These are phyloP conservation scores for Notechis scutatus DNA, from an alignment of 2,113 vertebrate genomes.

Conservation along the genomic window DNA sequence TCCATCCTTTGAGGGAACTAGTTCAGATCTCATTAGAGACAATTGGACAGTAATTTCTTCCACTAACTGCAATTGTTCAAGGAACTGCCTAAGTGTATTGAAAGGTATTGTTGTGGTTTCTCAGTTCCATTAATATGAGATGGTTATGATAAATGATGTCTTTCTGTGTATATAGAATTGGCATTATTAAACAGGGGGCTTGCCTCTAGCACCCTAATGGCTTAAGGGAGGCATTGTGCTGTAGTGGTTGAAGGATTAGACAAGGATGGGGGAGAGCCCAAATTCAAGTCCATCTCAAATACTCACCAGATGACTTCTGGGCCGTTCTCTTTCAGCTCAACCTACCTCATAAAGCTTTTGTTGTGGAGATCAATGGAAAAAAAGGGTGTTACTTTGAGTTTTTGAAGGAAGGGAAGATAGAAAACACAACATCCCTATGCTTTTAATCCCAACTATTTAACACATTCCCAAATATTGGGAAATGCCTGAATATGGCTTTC, in stretches of 20 bases:
- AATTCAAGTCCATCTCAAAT: neutral
- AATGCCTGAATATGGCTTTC: neutral
- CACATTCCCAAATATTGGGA: neutral
- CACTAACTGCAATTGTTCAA: slow-evolving; percentile 5
- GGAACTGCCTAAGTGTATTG: neutral
- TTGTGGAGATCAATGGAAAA: neutral
- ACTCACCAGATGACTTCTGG: neutral
- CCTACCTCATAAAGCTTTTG: neutral
- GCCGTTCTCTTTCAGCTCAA: neutral
- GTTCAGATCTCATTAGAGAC: neutral
- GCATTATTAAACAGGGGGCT: neutral
- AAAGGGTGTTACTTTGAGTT: neutral
- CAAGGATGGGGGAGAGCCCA: neutral
- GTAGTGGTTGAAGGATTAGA: neutral
- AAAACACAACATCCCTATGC: neutral
- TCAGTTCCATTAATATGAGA: neutral
- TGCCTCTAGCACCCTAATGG: neutral
- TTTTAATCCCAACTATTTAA: neutral
- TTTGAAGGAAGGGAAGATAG: neutral
- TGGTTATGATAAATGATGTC: neutral
- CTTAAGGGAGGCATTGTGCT: neutral
- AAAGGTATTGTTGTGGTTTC: neutral
- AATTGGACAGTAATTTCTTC: neutral
- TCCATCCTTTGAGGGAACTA: neutral
- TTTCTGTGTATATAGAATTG: neutral